Conservation (phyloP, 2,797 vertebrate species). For the Phrynocephalus forsythii region DNA sequence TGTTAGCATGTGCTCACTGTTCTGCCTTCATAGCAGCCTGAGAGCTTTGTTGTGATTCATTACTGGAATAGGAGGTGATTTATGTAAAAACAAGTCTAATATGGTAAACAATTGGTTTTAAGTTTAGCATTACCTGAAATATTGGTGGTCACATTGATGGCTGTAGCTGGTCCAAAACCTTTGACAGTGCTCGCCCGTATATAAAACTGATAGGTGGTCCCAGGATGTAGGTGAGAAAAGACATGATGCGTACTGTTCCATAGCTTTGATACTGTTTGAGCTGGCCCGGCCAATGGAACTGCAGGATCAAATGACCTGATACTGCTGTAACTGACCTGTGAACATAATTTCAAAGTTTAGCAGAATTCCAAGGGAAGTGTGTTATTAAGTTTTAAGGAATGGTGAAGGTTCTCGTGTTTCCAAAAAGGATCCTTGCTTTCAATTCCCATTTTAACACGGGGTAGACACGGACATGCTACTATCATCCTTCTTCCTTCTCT, state of each 20-base stretch:
- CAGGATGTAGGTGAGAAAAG: constrained; percentile 93
- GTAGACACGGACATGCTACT: background rate
- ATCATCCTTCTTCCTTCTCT: background rate
- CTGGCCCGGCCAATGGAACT: constrained; percentile 90
- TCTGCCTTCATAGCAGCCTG: background rate
- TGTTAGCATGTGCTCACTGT: background rate
- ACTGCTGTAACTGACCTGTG: constrained; percentile 93
- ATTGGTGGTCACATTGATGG: constrained; percentile 96
- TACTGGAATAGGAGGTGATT: too few species aligned
- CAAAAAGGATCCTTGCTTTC: background rate
- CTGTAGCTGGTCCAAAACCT: constrained; percentile 91
- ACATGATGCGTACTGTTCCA: constrained; percentile 92
- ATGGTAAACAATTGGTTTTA: background rate
- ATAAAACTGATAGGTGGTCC: constrained; percentile 95
- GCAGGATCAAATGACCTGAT: constrained; percentile 95
- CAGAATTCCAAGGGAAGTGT: background rate
- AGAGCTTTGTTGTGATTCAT: background rate
- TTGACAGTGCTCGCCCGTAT: constrained; percentile 94
- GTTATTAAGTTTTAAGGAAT: background rate
- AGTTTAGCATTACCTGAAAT: constrained; percentile 88
- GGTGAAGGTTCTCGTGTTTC: background rate
- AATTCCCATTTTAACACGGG: background rate
- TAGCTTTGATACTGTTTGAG: constrained; percentile 88
- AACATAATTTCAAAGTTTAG: constrained; percentile 29
- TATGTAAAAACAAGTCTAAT: background rate